Base-by-base conservation (phyloP, 1,140 invertebrate genomes). In the Araneus ventricosus region DNA sequence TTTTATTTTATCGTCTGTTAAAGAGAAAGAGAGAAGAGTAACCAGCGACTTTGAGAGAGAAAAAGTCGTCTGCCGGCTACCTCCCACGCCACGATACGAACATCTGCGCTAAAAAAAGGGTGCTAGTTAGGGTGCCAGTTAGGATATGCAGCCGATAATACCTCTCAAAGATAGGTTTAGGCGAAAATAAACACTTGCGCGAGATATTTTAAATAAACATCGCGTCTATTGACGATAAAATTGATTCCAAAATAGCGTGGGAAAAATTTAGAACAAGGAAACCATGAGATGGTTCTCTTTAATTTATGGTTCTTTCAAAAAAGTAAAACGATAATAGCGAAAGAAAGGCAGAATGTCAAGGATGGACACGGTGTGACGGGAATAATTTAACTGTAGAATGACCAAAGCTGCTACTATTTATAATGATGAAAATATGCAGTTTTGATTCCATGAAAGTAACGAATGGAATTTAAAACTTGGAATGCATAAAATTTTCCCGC, bases 91-190 rank as follows among this genome's bases (percentile, higher is more conserved):
- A 30, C 3, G 70, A 75, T 20, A 75, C 17, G 27, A 75, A 75
- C 70, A 75, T 75, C 70, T 75, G 70, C 70, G 70, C 34, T 22
- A 30, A 75, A 75, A 61, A 75, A 75, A 37, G 70, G 70, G 30
- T 75, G 27, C 30, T 34, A 34, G 27, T 75, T 34, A 75, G 4
- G 70, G 67, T 75, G 14, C 67, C 17, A 10, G 27, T 34, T 75
- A 10, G 17, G 27, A 34, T 75, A 30, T 14, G 67, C 27, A 30
- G 70, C 34, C 10, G 20, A 34, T 20, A 20, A 34, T 75, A 34
- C 70, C 70, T 30, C 30, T 37, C 20, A 37, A 75, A 34, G 27
- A 37, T 75, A 34, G 70, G 20, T 34, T 75, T 75, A 20, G 17
- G 20, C 34, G 4, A 14, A 34, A 75, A 75, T 75, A 75, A 37